Percentiles rank a stretch among this genome's conserved stretches.
Evolutionary conservation across 2,888 invertebrate species (phyloP).

Genomic region (Phymatocera aterrima): DNA sequence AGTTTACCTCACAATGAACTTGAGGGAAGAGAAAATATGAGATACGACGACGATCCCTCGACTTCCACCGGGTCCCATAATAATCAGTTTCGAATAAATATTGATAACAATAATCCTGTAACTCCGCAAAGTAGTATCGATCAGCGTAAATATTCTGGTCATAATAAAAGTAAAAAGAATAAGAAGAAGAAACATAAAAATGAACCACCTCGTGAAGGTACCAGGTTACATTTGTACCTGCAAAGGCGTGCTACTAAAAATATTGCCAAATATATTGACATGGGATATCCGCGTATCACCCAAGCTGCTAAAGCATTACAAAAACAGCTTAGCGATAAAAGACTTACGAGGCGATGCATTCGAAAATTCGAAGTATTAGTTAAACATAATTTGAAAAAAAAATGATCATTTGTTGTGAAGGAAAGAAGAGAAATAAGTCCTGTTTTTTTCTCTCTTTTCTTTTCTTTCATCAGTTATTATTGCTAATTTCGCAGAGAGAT

Average conservation of each 20-base stretch:
- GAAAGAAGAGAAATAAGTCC: not conserved
- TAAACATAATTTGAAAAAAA: conserved; percentile 13
- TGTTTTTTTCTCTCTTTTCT: not conserved
- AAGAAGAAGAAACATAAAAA: not conserved
- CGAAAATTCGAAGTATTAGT: not conserved
- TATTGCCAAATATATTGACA: not conserved
- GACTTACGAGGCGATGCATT: not conserved
- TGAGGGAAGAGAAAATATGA: not conserved
- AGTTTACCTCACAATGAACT: no score
- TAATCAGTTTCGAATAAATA: not conserved
- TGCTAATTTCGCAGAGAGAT: not conserved
- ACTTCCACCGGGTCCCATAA: not conserved
- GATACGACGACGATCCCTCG: not conserved
- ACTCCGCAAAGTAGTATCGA: no score
- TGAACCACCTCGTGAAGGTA: not conserved
- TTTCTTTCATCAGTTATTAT: not conserved
- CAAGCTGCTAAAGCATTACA: not conserved
- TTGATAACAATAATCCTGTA: not conserved
- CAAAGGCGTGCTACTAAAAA: not conserved
- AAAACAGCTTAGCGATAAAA: not conserved
- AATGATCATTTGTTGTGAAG: not conserved
- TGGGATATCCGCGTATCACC: not conserved
- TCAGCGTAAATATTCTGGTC: not conserved
- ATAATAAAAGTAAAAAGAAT: not conserved
- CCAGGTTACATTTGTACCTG: not conserved